Base-by-base conservation (phyloP, 2,113 vertebrate species). In the Grallaria varia region DNA sequence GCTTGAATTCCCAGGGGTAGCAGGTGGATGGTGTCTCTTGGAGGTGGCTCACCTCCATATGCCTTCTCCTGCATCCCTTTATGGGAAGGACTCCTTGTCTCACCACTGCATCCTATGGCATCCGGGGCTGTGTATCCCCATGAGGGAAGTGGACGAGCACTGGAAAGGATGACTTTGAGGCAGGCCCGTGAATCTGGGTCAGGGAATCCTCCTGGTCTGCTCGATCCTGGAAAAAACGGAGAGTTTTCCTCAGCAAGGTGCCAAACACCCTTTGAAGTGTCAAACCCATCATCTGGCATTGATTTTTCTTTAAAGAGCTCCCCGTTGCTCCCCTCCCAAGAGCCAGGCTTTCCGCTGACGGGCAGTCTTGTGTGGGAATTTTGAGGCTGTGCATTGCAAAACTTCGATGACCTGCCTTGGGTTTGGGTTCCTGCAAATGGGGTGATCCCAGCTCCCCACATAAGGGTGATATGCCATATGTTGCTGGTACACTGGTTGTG, bases 251-350 rank as follows among this genome's bases (percentile, higher is more conserved):
- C 19, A 9, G 55, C 60, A n/a, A 73, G 53, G 23, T 56, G 73
- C 71, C 83, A 50, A 84, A 30, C 45, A 12, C n/a, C 73, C 62
- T 96, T 95, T 95, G 94, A 93, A 85, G 73, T 60, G 79, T 84
- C 89, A 89, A 60, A 90, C 92, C n/a, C 37, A 33, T 74, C 52
- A 20, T 21, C 63, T 67, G 63, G 31, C 79, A 93, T 73, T 33
- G 94, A 95, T 91, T 96, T 95, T 73, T 24, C 68, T 49, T 53
- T 42, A 40, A 72, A 84, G 44, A 63, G 56, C 42, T 93, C 74
- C 78, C 33, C 15, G 9, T 67, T 82, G 74, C 55, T 84, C 56
- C 42, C 30, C 67, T 90, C 84, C 56, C 33, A 21, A 28, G 72
- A 40, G 42, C 30, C 75, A 44, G 82, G 71, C 42, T 84, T 80